Base-by-base conservation (phyloP, 2,888 invertebrate genomes). In the Frankliniella fusca region DNA sequence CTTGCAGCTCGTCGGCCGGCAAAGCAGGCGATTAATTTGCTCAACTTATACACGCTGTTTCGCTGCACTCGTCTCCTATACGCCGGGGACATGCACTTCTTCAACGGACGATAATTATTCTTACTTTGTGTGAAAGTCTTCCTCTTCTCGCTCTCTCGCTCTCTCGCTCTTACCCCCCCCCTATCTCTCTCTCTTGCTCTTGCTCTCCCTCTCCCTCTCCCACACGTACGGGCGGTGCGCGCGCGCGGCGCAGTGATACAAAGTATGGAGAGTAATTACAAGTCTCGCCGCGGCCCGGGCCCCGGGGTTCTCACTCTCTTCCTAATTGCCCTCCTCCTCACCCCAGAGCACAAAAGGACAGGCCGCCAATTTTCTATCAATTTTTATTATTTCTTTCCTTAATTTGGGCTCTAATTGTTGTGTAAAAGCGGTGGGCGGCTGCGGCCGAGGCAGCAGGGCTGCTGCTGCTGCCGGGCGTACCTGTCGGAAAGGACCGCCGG, bases 361-460 rank as follows among this genome's bases (percentile, higher is more conserved):
- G 23, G 70, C 70, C 70, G 70, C 70, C 70, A 76, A 76, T 76
- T 76, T 76, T 76, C 70, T 76, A 76, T 76, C 70, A 76, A 76
- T 76, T 76, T 76, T 76, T 76, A 76, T 76, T 76, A 76, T 76
- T 76, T 76, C 70, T 27, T 76, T 27, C 70, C 70, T 76, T 76
- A 76, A 76, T 76, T 76, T 76, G 70, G 70, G 70, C 70, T 76
- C 70, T 76, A 76, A 76, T 76, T 76, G 70, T 76, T 27, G 70
- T 76, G 70, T 76, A 76, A 76, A 76, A 76, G 70, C 70, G 70
- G 27, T 27, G 70, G 70, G 23, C 70, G 70, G 70, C 61, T 61
- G 20, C n/a, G 61, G 61, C 61, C n/a, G 27, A 10, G 70, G 23
- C 23, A 23, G 70, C 70, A 9, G 27, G n/a, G n/a, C 10, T 70